These are phyloP conservation scores for Clepsis dumicolana DNA, from an alignment of 2,888 invertebrate species.

Conservation along the genomic window DNA sequence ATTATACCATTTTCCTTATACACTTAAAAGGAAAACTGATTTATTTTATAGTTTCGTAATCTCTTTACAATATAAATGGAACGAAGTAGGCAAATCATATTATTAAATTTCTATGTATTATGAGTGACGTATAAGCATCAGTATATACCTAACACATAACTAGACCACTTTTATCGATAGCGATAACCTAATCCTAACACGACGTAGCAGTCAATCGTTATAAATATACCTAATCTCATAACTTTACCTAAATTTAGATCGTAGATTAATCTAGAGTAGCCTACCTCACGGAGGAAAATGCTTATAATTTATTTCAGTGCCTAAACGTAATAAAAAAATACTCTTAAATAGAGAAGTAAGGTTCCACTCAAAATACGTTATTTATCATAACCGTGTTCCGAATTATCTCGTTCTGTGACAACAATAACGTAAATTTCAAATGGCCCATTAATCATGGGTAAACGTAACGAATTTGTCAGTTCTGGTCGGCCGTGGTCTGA, in stretches of 20 bases:
- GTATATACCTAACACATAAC: too few species aligned
- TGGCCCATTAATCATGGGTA: conserved; percentile 65
- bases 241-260: too few species aligned
- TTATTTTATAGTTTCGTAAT: neutral
- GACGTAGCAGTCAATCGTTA: too few species aligned
- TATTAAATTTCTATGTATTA: neutral
- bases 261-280: too few species aligned
- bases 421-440: conserved; percentile 68
- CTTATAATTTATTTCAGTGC: neutral
- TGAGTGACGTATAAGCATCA: too few species aligned
- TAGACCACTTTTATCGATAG: too few species aligned
- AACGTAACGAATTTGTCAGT: conserved; percentile 70
- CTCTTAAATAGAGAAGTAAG: neutral
- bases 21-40: conserved; percentile 7
- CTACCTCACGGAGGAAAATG: too few species aligned
- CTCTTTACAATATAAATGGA: neutral
- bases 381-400: conserved; percentile 48
- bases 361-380: conserved; percentile 34
- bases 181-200: too few species aligned
- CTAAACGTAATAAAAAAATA: neutral
- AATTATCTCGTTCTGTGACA: conserved; percentile 54
- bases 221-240: too few species aligned
- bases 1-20: conserved; percentile 21
- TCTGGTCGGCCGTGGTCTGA: conserved; percentile 58
- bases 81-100: neutral